These are phyloP conservation scores for Nebria salina DNA, from an alignment of 2,888 invertebrate genomes.

Conservation along the genomic window DNA sequence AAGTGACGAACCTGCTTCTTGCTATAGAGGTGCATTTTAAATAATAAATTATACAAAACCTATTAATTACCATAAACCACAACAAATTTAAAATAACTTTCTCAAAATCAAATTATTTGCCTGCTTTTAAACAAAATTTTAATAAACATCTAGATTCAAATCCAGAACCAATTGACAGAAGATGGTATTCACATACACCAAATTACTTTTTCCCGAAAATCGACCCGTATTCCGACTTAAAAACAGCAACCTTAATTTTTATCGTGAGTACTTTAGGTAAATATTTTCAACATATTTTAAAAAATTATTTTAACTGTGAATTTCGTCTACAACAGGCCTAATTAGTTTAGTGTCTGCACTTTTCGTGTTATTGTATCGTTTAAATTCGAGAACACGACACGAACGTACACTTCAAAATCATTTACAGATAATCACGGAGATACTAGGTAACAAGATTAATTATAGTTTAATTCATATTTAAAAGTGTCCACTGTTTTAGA, in stretches of 20 bases:
- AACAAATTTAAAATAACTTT: too few species aligned
- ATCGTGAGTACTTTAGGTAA: constrained; percentile 70
- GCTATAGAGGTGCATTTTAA: constrained; percentile 63
- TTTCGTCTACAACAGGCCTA: constrained; percentile 59
- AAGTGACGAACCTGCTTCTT: constrained; percentile 73
- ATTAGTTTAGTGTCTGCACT: constrained; percentile 71
- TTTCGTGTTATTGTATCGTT: constrained; percentile 71
- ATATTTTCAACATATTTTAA: neutral
- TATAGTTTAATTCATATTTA: constrained; percentile 8
- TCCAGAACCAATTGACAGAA: constrained; percentile 65
- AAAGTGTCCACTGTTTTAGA: constrained; percentile 51
- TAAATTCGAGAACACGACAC: constrained; percentile 70
- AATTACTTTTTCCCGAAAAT: constrained; percentile 79
- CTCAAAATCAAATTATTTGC: too few species aligned
- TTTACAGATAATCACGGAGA: constrained; percentile 74
- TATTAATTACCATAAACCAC: too few species aligned
- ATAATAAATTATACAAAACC: constrained; percentile 13
- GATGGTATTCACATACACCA: constrained; percentile 74
- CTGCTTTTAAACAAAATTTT: neutral
- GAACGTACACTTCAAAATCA: constrained; percentile 73
- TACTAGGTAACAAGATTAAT: constrained; percentile 65
- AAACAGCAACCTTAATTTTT: constrained; percentile 73
- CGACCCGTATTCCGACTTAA: constrained; percentile 72
- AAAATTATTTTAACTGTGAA: constrained; percentile 5
- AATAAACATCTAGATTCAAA: constrained; percentile 64